Evolutionary conservation across 2,113 vertebrate genomes (phyloP).

Genomic region (Gymnogyps californianus): DNA sequence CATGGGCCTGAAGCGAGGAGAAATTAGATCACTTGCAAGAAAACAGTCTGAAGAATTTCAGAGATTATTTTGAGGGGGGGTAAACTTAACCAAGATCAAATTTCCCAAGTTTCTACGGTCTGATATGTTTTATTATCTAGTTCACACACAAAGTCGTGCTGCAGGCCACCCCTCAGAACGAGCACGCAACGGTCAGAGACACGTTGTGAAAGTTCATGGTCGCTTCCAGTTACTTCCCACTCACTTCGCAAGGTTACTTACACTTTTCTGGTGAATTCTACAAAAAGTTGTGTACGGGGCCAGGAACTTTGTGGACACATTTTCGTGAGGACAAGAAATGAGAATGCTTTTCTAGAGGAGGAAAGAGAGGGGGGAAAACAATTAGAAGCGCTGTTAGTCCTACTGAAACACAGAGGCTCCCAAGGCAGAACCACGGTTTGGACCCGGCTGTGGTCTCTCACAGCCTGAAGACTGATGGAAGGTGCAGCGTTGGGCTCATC

Average conservation of each 20-base stretch:
- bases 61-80: rapidly evolving
- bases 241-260: conserved; percentile 48
- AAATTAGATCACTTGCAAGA: background rate
- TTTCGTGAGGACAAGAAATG: conserved; percentile 75
- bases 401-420: background rate
- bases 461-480: rapidly evolving
- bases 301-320: conserved; percentile 72
- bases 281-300: conserved; percentile 70
- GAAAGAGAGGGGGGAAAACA: background rate
- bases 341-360: conserved; percentile 74
- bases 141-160: background rate
- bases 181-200: too few relatives aligned
- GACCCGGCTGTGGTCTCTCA: background rate
- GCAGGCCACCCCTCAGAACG: rapidly evolving
- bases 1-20: background rate
- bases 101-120: background rate
- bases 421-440: rapidly evolving
- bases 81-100: background rate
- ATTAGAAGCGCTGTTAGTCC: background rate
- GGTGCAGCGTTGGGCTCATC: rapidly evolving
- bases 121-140: background rate
- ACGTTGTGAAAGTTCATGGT: rapidly evolving
- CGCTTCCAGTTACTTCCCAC: background rate
- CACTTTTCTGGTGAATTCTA: conserved; percentile 75
- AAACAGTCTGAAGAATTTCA: background rate